phyloP scores from a whole-genome alignment of 2,113 vertebrate genomes.

The Nansenia antarctica region DNA sequence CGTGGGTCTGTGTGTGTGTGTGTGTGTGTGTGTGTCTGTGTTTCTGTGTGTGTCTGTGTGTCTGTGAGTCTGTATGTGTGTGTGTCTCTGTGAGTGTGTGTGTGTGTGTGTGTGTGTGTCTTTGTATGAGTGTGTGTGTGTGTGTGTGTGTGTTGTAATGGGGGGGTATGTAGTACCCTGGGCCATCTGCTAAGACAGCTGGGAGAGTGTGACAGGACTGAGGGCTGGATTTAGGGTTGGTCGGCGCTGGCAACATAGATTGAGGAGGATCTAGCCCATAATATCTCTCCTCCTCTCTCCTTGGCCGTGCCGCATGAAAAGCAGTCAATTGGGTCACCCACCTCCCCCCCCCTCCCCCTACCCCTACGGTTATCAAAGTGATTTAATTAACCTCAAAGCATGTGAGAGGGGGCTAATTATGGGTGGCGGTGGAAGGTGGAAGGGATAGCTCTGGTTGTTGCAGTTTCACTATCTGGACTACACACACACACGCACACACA shows the following conservation, averaged over 20 bases:
- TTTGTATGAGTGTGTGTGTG: conserved; percentile 3
- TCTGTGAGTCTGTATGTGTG: background rate
- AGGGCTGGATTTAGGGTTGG: conserved; percentile 56
- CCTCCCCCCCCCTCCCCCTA: conserved; percentile 1
- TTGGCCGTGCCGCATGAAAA: too few relatives aligned
- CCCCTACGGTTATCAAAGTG: too few relatives aligned
- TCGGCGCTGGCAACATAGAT: conserved; percentile 39
- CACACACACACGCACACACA: too few relatives aligned
- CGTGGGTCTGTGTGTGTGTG: background rate
- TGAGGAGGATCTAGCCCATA: conserved; percentile 21
- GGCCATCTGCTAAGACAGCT: conserved; percentile 74
- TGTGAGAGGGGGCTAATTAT: too few relatives aligned
- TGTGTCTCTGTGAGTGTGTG: background rate
- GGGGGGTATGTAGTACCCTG: conserved; percentile 17
- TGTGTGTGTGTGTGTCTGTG: conserved; percentile 8
- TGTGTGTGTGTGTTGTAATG: background rate
- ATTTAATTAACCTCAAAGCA: too few relatives aligned
- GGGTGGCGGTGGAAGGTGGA: too few relatives aligned
- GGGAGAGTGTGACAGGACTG: conserved; percentile 40
- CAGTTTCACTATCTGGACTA: too few relatives aligned
- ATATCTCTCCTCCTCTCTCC: background rate
- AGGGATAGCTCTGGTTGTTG: too few relatives aligned
- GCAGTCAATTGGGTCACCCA: conserved; percentile 4
- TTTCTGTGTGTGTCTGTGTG: background rate
- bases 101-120: conserved; percentile 7